These are phyloP conservation scores for Dugesia japonica DNA, from an alignment of 2,888 invertebrate species.

Conservation along the genomic window DNA sequence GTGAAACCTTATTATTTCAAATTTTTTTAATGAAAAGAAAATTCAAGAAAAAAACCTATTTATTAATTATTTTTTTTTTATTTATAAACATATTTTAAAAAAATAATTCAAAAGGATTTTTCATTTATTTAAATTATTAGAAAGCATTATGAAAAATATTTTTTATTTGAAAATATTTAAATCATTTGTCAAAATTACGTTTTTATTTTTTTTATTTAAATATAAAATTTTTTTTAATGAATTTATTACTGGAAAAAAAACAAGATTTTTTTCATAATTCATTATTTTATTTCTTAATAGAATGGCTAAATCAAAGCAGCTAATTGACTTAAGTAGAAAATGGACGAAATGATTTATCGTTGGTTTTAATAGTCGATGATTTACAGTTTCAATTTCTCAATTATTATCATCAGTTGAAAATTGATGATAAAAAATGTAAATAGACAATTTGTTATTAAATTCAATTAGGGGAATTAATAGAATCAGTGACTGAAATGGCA, in stretches of 20 bases:
- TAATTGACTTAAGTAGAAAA: background rate
- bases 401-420: background rate
- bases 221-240: no score
- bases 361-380: background rate
- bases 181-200: no score
- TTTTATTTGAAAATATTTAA: no score
- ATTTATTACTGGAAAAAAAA: no score
- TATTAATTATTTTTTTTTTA: background rate
- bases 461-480: background rate
- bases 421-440: background rate
- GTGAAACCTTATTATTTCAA: no score
- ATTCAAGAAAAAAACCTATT: background rate
- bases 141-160: no score
- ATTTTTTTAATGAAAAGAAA: no score
- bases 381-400: background rate
- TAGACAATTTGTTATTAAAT: background rate
- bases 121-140: background rate
- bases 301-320: background rate
- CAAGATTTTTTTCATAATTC: background rate
- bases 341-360: background rate
- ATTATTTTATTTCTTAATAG: background rate
- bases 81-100: no score
- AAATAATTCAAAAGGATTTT: background rate
- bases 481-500: background rate
- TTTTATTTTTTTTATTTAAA: no score